Evolutionary conservation across 2,113 vertebrate species (phyloP), one percentile per base, ranked within the genome.

Genomic region (Anolis sagrei): DNA sequence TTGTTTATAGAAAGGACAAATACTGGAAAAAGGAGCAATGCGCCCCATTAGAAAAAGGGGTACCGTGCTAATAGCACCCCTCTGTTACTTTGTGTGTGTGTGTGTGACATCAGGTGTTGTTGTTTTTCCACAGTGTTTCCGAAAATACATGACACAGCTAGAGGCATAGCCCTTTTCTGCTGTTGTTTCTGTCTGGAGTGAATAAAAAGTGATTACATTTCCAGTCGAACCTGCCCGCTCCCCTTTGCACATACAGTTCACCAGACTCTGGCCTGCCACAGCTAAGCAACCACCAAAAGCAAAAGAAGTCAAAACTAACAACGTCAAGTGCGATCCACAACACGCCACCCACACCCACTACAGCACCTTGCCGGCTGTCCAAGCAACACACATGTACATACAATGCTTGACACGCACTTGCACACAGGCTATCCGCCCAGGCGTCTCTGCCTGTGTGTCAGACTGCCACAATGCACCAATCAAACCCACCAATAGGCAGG

Each of bases 1-100:
- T 90, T 79, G 51, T 89, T 91, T 83, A 84, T 92, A 94, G 92
- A 94, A 94, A 92, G 79, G 69, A 89, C 61, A 88, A 91, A 91
- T 91, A 90, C 86, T 88, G 1, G 18, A 90, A 89, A 91, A 83
- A 81, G 84, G 78, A 81, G 78, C 78, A 64, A 74, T 81, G 36
- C 11, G n/a, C 61, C 25, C 89, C 85, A 86, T 87, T 90, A 94
- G 91, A 93, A 93, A 94, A 86, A 74, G 84, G 90, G 91, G 91
- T 85, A 88, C 91, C 10, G 5, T 73, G 68, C 44, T 44, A 82
- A 78, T 49, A 87, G 85, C 79, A 76, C 73, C 69, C 1, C 1
- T 69, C 74, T 75, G 64, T 66, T 61, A 85, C 34, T 79, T n/a
- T 87, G 23, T 74, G 84, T 79, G 84, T 87, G 76, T 88, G n/a